Base-by-base conservation (phyloP, 2,113 vertebrate species). In the Gadus macrocephalus region DNA sequence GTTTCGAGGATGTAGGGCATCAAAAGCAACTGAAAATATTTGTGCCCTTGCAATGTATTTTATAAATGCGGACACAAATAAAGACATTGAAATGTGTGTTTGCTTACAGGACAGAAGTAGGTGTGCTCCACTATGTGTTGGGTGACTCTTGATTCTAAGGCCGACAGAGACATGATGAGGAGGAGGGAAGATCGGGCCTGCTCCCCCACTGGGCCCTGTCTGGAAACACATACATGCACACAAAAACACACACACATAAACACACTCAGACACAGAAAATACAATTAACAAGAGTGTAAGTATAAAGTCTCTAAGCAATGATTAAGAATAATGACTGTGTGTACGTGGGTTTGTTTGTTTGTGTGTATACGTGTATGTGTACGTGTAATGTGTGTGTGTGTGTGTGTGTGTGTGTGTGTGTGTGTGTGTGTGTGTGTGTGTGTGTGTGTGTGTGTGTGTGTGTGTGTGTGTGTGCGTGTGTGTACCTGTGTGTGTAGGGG, bases 101-200 rank as follows among this genome's bases (percentile, higher is more conserved):
- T 1, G 70, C 96, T 95, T 81, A 99, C 97, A 42, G 96, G 96
- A 82, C 97, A 99, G 87, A 99, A 99, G 87, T 95, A 98, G 0
- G 96, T 99, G 85, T 95, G 96, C 61, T 97, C 92, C 38, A 91
- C 91, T 53, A 98, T 95, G 82, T 98, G 94, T 20, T 85, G 90
- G 70, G 96, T 94, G 63, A 99, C 95, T 69, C 94, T 78, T 0
- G 17, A 87, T 77, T 97, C 96, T 59, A 94, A 92, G 0, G 92
- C 92, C 1, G 97, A 98, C 35, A 98, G 91, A 15, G 95, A 93
- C 96, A 97, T 96, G 84, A 98, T 95, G 83, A 98, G 94, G 15
- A 97, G 93, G 75, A 99, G 86, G 0, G 96, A 95, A 0, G 98
- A 95, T 65, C 96, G 90, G 42, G 96, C 96, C 79, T 98, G 95